A percentile compares a stretch with the other conserved stretches of the same genome.
These are phyloP conservation scores for Sebastes itinus DNA, from an alignment of 2,797 vertebrate species.

Conservation along the genomic window DNA sequence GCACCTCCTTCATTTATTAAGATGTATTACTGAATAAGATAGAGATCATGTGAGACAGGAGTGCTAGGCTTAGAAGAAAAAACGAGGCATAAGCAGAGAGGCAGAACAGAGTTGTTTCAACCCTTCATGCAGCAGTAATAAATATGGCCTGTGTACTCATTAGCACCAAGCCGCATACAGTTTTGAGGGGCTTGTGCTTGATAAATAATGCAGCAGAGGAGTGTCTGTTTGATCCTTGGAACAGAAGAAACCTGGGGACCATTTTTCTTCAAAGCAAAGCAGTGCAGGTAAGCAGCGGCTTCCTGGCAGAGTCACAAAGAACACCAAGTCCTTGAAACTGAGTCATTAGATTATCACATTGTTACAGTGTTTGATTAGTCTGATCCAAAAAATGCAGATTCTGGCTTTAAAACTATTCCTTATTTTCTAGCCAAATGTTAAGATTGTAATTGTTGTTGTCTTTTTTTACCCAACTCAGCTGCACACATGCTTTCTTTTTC, in stretches of 20 bases:
- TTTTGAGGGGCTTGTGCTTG: conserved; percentile 52
- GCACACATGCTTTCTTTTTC: neutral
- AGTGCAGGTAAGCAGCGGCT: conserved; percentile 51
- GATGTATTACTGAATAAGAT: conserved; percentile 16
- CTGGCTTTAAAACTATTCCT: neutral
- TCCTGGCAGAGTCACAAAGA: conserved; percentile 61
- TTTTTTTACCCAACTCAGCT: neutral
- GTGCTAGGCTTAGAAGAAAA: neutral
- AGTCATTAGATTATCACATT: conserved; percentile 34
- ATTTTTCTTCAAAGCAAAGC: conserved; percentile 65
- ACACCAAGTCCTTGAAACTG: conserved; percentile 61
- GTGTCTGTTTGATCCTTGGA: conserved; percentile 71
- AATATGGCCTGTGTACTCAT: conserved; percentile 70
- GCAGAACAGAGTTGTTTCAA: conserved; percentile 15
- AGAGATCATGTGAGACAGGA: conserved; percentile 18
- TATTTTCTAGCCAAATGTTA: neutral
- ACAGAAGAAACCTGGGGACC: conserved; percentile 59
- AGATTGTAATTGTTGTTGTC: neutral
- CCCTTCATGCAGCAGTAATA: conserved; percentile 53
- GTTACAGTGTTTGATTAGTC: conserved; percentile 26
- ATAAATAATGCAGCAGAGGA: conserved; percentile 71
- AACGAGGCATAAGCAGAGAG: conserved; percentile 11
- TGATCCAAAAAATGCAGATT: conserved; percentile 3
- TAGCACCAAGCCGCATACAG: conserved; percentile 55
- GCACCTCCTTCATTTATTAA: neutral